phyloP scores from a whole-genome alignment of 2,888 invertebrate species.

The Linyphia triangularis region DNA sequence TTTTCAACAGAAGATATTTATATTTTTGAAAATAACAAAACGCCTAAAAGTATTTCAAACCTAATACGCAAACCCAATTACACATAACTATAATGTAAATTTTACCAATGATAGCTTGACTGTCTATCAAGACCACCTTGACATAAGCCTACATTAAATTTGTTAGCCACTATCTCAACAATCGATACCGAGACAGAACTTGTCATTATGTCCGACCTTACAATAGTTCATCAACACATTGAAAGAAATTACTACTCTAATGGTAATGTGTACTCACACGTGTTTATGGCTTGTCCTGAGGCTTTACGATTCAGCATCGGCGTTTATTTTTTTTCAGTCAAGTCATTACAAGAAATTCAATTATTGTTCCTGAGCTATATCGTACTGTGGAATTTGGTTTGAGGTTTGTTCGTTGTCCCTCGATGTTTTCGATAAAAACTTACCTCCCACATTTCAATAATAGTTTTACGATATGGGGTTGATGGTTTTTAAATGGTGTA shows the following conservation, averaged over 20 bases:
- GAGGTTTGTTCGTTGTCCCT: too few relatives aligned
- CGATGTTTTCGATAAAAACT: neutral
- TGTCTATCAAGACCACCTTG: neutral
- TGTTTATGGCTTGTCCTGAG: slow-evolving; percentile 7
- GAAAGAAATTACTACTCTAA: slow-evolving; percentile 11
- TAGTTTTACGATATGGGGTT: slow-evolving; percentile 1
- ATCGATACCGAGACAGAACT: neutral
- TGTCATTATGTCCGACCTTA: neutral
- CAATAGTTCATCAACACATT: slow-evolving; percentile 35
- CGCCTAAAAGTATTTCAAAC: neutral
- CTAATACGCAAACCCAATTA: neutral
- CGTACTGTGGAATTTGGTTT: neutral
- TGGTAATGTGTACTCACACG: slow-evolving; percentile 22
- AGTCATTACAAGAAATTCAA: slow-evolving; percentile 23
- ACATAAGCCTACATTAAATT: neutral
- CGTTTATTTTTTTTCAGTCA: neutral
- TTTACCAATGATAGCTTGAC: neutral
- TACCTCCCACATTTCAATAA: neutral
- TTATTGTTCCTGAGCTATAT: neutral
- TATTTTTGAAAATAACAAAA: neutral
- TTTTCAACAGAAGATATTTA: too few relatives aligned
- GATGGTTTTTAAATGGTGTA: slow-evolving; percentile 26
- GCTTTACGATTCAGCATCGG: neutral
- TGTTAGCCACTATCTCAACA: neutral
- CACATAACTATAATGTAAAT: neutral